Base-by-base conservation (phyloP, 2,113 vertebrate genomes). In the Numenius arquata region DNA sequence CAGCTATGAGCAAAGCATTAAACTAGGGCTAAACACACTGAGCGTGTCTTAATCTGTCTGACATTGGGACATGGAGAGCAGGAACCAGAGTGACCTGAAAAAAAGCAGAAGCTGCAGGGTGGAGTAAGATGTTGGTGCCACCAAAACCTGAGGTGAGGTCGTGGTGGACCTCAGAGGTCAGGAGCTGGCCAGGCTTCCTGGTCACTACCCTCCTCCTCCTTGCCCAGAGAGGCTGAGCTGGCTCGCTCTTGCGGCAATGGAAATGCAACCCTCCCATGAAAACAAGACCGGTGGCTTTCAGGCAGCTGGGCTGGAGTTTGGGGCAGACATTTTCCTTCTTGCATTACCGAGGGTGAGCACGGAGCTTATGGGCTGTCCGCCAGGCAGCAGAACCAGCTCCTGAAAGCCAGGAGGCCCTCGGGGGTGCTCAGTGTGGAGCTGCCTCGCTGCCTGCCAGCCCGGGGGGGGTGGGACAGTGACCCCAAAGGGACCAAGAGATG, bases 321-420 rank as follows among this genome's bases (percentile, higher is more conserved):
- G n/a, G 30, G 30, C 2, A 2, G 16, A 23, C 1, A 0, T 36
- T 72, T 56, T 8, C 34, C 14, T 1, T 13, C 9, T 61, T 41
- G 43, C 2, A 0, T 71, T 58, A 63, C 14, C 34, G 21, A 34
- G 23, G 29, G 26, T 1, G 15, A 56, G 18, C 32, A 22, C 50
- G 27, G 41, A 71, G 21, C 45, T 86, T 48, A 2, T 1, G 4
- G 26, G 25, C 16, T 6, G 0, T 15, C 50, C 23, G 11, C 36
- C 52, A 76, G n/a, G 70, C 41, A 70, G 58, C 58, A 77, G 29
- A 56, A 65, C 11, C 30, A 26, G 52, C 13, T 61, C 34, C n/a
- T 43, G 53, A 66, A 41, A 67, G 34, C 40, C 38, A 41, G 40
- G 29, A 45, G 43, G n/a, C 52, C 45, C 30, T 41, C 1, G 1